phyloP scores from a whole-genome alignment of 2,797 vertebrate genomes.

The Halcyon smyrnensis region DNA sequence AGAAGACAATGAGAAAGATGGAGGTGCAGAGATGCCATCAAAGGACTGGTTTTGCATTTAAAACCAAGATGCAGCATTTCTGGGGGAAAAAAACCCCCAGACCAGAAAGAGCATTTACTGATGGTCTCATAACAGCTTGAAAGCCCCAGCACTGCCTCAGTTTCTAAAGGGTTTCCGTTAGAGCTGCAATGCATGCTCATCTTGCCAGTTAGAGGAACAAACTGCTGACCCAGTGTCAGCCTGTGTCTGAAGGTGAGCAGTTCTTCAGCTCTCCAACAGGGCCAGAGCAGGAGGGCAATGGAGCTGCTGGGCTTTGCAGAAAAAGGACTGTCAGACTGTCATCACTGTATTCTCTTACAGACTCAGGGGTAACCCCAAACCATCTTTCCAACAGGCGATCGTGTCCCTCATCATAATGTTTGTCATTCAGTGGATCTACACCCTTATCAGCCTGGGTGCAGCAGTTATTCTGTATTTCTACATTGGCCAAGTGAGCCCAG shows the following conservation, averaged over 20 bases:
- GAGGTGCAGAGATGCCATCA: no score
- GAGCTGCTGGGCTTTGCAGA: neutral
- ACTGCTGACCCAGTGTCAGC: neutral
- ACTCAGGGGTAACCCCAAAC: neutral
- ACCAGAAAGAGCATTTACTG: neutral
- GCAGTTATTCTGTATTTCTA: slow-evolving; percentile 91
- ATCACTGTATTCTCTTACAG: rapidly evolving
- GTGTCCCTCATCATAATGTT: slow-evolving; percentile 92
- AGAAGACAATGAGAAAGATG: neutral
- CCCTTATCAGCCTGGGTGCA: slow-evolving; percentile 86
- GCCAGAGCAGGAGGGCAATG: neutral
- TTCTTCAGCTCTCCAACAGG: neutral
- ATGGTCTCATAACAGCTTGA: neutral
- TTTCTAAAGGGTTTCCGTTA: neutral
- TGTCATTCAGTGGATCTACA: slow-evolving; percentile 96
- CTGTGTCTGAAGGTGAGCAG: neutral
- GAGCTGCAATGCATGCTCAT: neutral
- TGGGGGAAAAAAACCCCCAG: neutral
- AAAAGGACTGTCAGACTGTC: neutral
- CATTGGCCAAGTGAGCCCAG: slow-evolving; percentile 92
- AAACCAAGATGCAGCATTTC: neutral
- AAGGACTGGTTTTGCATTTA: neutral
- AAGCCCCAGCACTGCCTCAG: neutral
- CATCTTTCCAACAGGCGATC: slow-evolving; percentile 78
- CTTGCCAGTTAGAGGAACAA: neutral